Evolutionary conservation across 1,140 invertebrate species (phyloP).

Genomic region (Lepidotrigona ventralis): DNA sequence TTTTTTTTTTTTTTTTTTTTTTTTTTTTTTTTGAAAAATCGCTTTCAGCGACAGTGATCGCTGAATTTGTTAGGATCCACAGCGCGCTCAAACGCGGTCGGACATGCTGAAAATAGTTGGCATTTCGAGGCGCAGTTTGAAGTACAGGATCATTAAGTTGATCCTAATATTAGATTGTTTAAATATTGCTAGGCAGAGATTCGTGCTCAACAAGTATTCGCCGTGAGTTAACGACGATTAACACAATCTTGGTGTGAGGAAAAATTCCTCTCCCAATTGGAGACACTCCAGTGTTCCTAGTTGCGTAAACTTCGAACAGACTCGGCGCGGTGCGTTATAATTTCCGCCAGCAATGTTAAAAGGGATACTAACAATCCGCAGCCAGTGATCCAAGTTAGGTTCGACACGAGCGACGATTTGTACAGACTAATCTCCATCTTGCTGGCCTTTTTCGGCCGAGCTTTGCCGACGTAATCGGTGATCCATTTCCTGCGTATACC

Average conservation of each 20-base stretch:
- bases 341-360: neutral
- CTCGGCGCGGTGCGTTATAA: neutral
- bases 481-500: neutral
- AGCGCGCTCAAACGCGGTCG: constrained; percentile 16
- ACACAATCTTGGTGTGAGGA: neutral
- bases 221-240: neutral
- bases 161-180: constrained; percentile 40
- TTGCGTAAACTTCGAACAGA: neutral
- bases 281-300: neutral
- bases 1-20: neutral
- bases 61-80: neutral
- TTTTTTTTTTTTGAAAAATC: neutral
- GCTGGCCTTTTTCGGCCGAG: rapidly evolving
- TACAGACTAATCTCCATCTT: neutral
- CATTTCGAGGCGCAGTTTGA: constrained; percentile 30
- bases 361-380: neutral
- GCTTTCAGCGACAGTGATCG: neutral
- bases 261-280: neutral
- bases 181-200: neutral
- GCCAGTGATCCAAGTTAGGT: neutral
- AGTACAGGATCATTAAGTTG: constrained; percentile 37
- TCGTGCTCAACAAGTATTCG: neutral
- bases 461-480: neutral
- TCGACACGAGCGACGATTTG: neutral
- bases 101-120: constrained; percentile 47